Conservation (phyloP, 2,797 vertebrate genomes). For the Parauchenoglanis punctatus region DNA sequence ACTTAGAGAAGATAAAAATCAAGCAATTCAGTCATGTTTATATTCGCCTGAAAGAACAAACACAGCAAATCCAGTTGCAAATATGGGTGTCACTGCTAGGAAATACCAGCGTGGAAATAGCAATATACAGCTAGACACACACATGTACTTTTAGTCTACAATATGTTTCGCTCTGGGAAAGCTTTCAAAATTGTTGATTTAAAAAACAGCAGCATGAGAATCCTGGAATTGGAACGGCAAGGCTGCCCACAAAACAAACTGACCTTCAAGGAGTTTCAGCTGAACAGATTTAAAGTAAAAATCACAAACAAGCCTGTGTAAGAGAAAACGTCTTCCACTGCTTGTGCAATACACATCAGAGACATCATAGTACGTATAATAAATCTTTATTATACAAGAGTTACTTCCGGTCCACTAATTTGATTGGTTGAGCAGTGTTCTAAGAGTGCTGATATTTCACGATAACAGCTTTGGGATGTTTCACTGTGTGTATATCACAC, state of each 20-base stretch:
- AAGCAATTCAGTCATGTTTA: conserved; percentile 21
- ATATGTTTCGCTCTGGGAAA: conserved; percentile 45
- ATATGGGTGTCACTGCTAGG: conserved; percentile 64
- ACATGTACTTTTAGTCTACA: conserved; percentile 34
- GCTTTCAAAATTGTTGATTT: conserved; percentile 62
- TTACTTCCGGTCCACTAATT: no score
- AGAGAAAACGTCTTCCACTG: conserved; percentile 1
- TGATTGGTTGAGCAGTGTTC: no score
- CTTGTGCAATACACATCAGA: conserved; percentile 29
- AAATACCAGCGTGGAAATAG: conserved; percentile 65
- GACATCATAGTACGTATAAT: not conserved
- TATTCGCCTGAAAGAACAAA: conserved; percentile 4
- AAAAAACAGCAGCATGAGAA: conserved; percentile 57
- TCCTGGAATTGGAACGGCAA: conserved; percentile 58
- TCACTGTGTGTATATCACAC: no score
- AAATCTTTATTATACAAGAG: not conserved
- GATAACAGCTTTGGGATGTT: no score
- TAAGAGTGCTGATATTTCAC: no score
- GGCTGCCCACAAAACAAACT: conserved; percentile 56
- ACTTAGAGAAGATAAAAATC: conserved; percentile 16
- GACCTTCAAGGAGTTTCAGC: conserved; percentile 35
- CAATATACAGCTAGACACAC: conserved; percentile 46
- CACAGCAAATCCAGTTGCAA: conserved; percentile 51
- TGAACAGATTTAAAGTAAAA: conserved; percentile 33
- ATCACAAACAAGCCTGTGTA: conserved; percentile 30